phyloP scores from a whole-genome alignment of 1,140 invertebrate genomes.

The Halictus rubicundus region DNA sequence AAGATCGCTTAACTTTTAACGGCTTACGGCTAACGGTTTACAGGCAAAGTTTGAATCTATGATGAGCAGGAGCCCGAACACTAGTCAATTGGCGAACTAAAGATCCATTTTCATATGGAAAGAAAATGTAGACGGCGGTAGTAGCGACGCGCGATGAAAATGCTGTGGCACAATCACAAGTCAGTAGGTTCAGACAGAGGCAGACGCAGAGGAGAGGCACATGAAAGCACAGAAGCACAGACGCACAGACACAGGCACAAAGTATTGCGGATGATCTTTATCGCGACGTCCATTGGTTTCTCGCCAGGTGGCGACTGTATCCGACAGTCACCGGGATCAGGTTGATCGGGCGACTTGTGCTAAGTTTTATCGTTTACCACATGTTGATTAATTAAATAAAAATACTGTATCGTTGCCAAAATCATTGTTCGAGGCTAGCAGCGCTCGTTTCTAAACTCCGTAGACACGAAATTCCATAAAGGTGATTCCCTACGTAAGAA shows the following conservation, averaged over 20 bases:
- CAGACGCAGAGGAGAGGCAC: too few relatives aligned
- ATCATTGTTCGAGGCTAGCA: constrained; percentile 38
- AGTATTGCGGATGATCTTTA: constrained; percentile 43
- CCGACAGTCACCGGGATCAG: constrained; percentile 69
- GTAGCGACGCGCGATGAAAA: constrained; percentile 7
- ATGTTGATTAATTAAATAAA: constrained; percentile 71
- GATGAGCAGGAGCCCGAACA: too few relatives aligned
- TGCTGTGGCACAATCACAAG: background rate
- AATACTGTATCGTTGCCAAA: constrained; percentile 46
- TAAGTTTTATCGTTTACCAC: constrained; percentile 69
- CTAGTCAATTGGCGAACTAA: background rate
- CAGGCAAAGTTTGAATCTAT: too few relatives aligned
- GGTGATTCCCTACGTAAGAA: constrained; percentile 30
- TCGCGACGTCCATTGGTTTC: background rate
- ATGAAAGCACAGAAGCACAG: too few relatives aligned
- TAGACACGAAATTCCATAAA: constrained; percentile 28
- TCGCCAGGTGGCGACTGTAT: constrained; percentile 63
- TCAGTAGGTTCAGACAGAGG: too few relatives aligned
- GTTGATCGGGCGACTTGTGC: constrained; percentile 68
- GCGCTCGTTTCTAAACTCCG: constrained; percentile 44
- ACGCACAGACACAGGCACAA: too few relatives aligned
- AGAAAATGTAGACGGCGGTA: background rate
- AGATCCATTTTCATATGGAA: constrained; percentile 17
- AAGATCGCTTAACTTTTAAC: too few relatives aligned
- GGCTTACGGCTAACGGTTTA: too few relatives aligned